Evolutionary conservation across 2,888 invertebrate species (phyloP), one percentile per base, ranked within the genome.

Genomic region (Rhamnusium bicolor): DNA sequence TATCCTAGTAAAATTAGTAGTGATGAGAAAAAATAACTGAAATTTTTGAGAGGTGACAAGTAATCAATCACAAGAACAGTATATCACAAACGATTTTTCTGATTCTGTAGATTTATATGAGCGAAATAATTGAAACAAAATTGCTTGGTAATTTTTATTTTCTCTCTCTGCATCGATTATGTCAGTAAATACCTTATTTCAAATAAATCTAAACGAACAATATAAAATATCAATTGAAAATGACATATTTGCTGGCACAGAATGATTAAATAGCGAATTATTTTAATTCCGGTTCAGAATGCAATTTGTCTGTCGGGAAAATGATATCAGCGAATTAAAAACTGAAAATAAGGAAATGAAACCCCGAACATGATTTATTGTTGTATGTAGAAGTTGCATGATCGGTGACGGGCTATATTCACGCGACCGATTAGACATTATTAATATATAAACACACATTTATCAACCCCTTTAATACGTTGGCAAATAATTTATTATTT

Each of bases 341-440:
- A 47, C n/a, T 40, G 7, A 24, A 27, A 67, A 63, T 19, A 46
- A 40, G 67, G 46, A 46, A 58, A 46, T 67, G 56, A 54, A 63
- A 70, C 16, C 49, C 62, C 69, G 69, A 70, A 70, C 63, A 70
- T 70, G 70, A 70, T 70, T 62, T 63, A 70, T 70, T 27, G 56
- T 53, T 32, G 63, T 63, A 47, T 53, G 70, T 63, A 53, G 24
- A n/a, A 32, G 70, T 70, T 70, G 70, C 70, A 70, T 70, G 70
- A 62, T 70, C 70, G 63, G 63, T 54, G 62, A 70, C 63, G 56
- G 54, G 63, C 27, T 32, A 14, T 27, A 63, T 70, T 24, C 70
- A 70, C 70, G 70, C 70, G 49, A 70, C 63, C 70, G 62, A 70
- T 70, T 70, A 70, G 62, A 47, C 56, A 54, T 56, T 47, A 63